Percentiles rank a stretch among this genome's conserved stretches.
phyloP scores from a whole-genome alignment of 2,888 invertebrate genomes.

The Branchipolynoe longqiensis region DNA sequence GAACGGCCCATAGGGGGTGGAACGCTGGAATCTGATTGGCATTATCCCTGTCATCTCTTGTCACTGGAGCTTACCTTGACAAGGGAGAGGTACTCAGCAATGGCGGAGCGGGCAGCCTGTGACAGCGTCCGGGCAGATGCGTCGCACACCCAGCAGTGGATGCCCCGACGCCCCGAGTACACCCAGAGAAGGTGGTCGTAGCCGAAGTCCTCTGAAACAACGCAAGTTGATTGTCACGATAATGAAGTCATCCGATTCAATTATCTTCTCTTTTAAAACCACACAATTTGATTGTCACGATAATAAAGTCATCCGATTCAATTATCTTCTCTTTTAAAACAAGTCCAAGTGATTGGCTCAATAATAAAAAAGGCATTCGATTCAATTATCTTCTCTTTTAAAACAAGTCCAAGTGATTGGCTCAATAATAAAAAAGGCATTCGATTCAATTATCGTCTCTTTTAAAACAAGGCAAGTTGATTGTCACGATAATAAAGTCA shows the following conservation, averaged over 20 bases:
- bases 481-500: neutral
- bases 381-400: neutral
- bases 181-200: slow-evolving; percentile 97
- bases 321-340: neutral
- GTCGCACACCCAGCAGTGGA: slow-evolving; percentile 99
- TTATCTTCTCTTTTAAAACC: neutral
- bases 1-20: too few relatives aligned
- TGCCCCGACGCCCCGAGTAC: slow-evolving; percentile 97
- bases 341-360: too few relatives aligned
- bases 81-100: slow-evolving; percentile 93
- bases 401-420: too few relatives aligned
- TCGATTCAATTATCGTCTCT: neutral
- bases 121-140: slow-evolving; percentile 89
- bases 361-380: neutral
- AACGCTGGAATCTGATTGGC: too few relatives aligned
- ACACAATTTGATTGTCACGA: too few relatives aligned
- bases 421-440: neutral
- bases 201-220: slow-evolving; percentile 92
- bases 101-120: slow-evolving; percentile 88
- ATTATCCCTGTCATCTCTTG: too few relatives aligned
- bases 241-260: neutral
- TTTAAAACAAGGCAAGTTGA: too few relatives aligned
- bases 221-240: neutral
- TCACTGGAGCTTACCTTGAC: slow-evolving; percentile 79
- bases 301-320: neutral